Conservation (phyloP, 2,888 invertebrate genomes). For the Tenthredo amoena region DNA sequence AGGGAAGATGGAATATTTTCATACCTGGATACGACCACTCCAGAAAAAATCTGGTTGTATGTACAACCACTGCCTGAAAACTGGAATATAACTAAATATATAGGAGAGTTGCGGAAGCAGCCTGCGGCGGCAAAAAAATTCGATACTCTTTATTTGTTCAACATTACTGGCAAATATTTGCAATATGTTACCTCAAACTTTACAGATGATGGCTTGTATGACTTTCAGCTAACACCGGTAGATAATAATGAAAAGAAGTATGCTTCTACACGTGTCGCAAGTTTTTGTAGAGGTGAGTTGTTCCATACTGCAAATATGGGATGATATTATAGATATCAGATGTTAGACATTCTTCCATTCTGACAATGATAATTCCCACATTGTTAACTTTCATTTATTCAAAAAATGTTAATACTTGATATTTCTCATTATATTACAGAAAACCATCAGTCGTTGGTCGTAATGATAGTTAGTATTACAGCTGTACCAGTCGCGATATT, state of each 20-base stretch:
- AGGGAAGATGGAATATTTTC: constrained; percentile 61
- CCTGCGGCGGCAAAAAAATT: constrained; percentile 40
- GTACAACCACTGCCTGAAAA: constrained; percentile 70
- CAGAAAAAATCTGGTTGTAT: constrained; percentile 65
- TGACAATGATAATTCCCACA: no score
- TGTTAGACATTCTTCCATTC: background rate
- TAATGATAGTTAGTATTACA: constrained; percentile 74
- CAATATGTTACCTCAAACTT: constrained; percentile 52
- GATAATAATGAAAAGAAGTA: constrained; percentile 37
- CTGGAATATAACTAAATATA: constrained; percentile 72
- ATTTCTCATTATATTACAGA: background rate
- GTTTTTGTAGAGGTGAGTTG: background rate
- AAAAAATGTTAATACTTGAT: background rate
- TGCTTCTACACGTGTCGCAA: background rate
- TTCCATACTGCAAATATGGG: background rate
- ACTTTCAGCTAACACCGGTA: background rate
- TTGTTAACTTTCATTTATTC: background rate
- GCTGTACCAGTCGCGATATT: constrained; percentile 74
- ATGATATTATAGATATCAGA: background rate
- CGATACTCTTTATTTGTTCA: constrained; percentile 70
- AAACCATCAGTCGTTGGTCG: constrained; percentile 54
- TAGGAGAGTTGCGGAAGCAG: constrained; percentile 56
- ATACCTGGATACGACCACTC: constrained; percentile 72
- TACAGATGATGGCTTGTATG: background rate
- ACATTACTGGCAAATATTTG: constrained; percentile 56